phyloP scores from a whole-genome alignment of 35 echinoderm and acorn worm genomes.

The Anneissia japonica region DNA sequence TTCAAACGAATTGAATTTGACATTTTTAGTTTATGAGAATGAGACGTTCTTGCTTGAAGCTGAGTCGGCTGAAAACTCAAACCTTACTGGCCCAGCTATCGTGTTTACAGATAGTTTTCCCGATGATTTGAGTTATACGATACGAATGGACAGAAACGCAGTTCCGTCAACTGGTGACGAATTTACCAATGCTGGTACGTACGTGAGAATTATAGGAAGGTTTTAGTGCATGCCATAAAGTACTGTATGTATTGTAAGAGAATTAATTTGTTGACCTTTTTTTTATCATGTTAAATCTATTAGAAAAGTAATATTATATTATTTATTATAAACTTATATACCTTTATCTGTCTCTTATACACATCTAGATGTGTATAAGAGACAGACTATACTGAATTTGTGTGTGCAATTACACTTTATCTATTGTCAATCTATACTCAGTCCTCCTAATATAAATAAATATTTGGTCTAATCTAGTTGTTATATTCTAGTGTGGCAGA shows the following conservation, averaged over 20 bases:
- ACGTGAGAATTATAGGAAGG: neutral
- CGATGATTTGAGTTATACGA: slow-evolving; percentile 28
- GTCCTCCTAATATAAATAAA: too few relatives aligned
- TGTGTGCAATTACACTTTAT: too few relatives aligned
- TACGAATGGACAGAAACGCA: slow-evolving; percentile 8
- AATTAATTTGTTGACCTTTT: neutral
- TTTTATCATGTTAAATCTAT: neutral
- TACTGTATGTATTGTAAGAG: neutral
- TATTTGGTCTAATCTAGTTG: too few relatives aligned
- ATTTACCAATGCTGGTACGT: slow-evolving; percentile 30
- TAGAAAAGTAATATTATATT: neutral
- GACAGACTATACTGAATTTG: too few relatives aligned
- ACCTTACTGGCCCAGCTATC: slow-evolving; percentile 2
- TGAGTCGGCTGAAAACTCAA: neutral
- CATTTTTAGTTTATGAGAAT: neutral
- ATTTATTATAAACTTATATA: neutral
- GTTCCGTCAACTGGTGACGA: neutral
- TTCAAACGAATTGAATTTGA: neutral
- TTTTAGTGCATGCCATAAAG: neutral
- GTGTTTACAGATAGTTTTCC: slow-evolving; percentile 28
- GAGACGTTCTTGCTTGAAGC: slow-evolving; percentile 7
- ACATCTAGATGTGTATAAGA: too few relatives aligned
- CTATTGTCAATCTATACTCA: too few relatives aligned
- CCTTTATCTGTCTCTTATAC: too few relatives aligned
- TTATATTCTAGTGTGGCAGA: too few relatives aligned